Percentiles rank a stretch among this genome's conserved stretches.
Evolutionary conservation across 2,113 vertebrate genomes (phyloP).

Genomic region (Cariama cristata): DNA sequence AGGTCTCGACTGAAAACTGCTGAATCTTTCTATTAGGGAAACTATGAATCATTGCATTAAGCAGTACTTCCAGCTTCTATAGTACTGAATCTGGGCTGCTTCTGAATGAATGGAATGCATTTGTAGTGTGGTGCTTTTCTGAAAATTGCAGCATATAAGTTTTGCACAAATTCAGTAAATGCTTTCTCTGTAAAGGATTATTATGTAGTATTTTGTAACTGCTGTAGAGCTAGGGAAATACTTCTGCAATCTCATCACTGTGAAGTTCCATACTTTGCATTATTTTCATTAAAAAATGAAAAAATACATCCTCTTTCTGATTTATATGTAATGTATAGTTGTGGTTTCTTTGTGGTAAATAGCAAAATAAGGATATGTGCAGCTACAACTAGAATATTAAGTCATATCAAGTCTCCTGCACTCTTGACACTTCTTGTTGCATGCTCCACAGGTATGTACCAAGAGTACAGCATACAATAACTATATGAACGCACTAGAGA

Average conservation of each 20-base stretch:
- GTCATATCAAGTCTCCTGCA: background rate
- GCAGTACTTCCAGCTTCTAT: slow-evolving; percentile 65
- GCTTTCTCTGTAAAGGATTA: background rate
- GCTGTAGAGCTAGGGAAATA: background rate
- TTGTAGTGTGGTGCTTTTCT: slow-evolving; percentile 46
- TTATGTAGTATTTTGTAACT: background rate
- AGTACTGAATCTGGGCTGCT: slow-evolving; percentile 50
- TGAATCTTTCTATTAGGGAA: slow-evolving; percentile 94
- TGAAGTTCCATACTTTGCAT: background rate
- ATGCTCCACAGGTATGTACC: background rate
- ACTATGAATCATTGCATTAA: slow-evolving; percentile 89
- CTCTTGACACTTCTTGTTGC: background rate
- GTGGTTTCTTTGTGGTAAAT: background rate
- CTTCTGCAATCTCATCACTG: background rate
- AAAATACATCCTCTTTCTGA: background rate
- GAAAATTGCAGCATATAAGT: slow-evolving; percentile 20
- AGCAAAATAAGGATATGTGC: background rate
- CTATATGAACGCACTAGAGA: fast-evolving
- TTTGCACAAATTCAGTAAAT: slow-evolving; percentile 1
- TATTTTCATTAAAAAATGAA: background rate
- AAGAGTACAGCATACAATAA: background rate
- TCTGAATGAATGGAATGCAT: slow-evolving; percentile 59
- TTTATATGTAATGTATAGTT: background rate
- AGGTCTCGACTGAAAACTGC: slow-evolving; percentile 94
- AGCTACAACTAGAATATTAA: background rate